Conservation (phyloP, 2,888 invertebrate species). For the Parapristionchus giblindavisi region DNA sequence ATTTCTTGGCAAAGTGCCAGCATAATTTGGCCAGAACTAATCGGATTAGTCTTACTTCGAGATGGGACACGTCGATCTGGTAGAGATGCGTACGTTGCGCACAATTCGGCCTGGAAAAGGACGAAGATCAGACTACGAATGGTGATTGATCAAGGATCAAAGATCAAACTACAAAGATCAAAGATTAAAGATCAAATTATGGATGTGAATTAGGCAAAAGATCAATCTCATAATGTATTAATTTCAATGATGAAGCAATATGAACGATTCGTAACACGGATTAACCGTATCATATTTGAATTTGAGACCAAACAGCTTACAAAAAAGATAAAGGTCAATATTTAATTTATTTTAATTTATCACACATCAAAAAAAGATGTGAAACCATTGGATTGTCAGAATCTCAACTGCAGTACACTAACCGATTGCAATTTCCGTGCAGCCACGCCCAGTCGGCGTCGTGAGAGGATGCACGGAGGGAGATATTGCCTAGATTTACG, state of each 20-base stretch:
- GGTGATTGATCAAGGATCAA: background rate
- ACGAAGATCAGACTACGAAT: too few species aligned
- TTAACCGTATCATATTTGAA: background rate
- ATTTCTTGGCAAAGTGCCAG: too few species aligned
- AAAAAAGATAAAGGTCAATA: background rate
- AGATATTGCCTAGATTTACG: constrained; percentile 38
- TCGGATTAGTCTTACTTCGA: constrained; percentile 11
- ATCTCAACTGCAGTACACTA: background rate
- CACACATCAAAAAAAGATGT: background rate
- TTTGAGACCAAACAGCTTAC: background rate
- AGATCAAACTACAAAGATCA: too few species aligned
- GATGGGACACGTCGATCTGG: constrained; percentile 26
- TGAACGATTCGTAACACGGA: background rate
- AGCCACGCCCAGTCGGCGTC: constrained; percentile 34
- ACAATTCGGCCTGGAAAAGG: constrained; percentile 35
- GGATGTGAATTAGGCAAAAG: too few species aligned
- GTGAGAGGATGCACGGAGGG: constrained; percentile 4
- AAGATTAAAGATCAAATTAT: too few species aligned
- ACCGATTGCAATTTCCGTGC: constrained; percentile 36
- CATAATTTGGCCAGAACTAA: too few species aligned
- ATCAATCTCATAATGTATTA: too few species aligned
- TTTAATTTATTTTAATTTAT: background rate
- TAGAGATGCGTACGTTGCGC: constrained; percentile 25
- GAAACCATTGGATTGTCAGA: background rate
- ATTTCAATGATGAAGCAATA: background rate